Conservation (phyloP, 2,888 invertebrate species). For the Coremacera marginata region DNA sequence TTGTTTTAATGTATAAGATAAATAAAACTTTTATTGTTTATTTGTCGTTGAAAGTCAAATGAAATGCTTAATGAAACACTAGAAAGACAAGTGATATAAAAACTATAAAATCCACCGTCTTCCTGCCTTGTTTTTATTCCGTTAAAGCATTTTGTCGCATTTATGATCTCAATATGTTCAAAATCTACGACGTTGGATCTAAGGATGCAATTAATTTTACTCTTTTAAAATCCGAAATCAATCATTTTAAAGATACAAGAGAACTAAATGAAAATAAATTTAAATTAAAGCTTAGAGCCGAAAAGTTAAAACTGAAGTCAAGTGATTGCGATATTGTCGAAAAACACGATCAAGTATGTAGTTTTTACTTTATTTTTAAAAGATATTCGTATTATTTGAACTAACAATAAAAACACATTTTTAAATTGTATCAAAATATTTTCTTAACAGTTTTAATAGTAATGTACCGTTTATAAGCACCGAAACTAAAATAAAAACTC, state of each 20-base stretch:
- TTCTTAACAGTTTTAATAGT: too few relatives aligned
- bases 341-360: constrained; percentile 27
- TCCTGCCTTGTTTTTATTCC: not conserved
- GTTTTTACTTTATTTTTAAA: not conserved
- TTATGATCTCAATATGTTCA: not conserved
- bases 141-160: not conserved
- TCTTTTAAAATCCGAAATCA: constrained; percentile 22
- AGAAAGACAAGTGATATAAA: not conserved
- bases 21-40: not conserved
- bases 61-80: not conserved
- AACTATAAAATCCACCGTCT: not conserved
- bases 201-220: not conserved
- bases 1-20: too few relatives aligned
- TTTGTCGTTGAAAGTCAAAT: not conserved
- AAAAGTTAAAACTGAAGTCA: constrained; percentile 24
- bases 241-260: not conserved
- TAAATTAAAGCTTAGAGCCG: constrained; percentile 18
- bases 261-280: constrained; percentile 22
- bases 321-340: constrained; percentile 33
- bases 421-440: too few relatives aligned
- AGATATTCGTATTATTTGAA: too few relatives aligned
- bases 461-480: too few relatives aligned
- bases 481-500: too few relatives aligned
- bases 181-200: constrained; percentile 1
- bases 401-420: too few relatives aligned